Percentiles rank a stretch among this genome's conserved stretches.
Conservation (phyloP, 1,140 invertebrate species). For the Drosophila nikananu region DNA sequence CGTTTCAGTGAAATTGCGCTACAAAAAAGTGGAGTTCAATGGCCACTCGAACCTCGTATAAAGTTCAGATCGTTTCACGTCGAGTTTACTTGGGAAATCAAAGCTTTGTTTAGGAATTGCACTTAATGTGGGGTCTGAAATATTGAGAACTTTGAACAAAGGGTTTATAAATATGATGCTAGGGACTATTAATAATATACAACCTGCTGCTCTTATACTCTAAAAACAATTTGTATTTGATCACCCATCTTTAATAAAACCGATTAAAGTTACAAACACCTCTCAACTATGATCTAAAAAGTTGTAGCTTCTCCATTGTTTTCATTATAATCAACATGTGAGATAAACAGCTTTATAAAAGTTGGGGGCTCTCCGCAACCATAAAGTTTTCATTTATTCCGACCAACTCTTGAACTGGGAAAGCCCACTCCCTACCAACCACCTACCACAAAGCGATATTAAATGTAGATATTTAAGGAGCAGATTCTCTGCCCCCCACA, state of each 20-base stretch:
- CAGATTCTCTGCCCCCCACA: conserved; percentile 4
- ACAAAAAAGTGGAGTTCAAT: conserved; percentile 7
- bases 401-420: not conserved
- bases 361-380: conserved; percentile 6
- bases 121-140: not conserved
- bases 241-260: not conserved
- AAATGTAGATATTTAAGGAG: conserved; percentile 53
- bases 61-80: not conserved
- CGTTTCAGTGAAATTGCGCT: conserved; percentile 1
- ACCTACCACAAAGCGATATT: conserved; percentile 57
- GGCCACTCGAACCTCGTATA: conserved; percentile 12
- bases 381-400: conserved; percentile 8
- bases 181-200: not conserved
- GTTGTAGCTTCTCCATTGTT: not conserved
- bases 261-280: not conserved
- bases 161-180: no score
- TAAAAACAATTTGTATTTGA: not conserved
- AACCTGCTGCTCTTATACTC: not conserved
- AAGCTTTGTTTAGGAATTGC: not conserved
- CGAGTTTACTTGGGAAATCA: conserved; percentile 3
- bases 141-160: not conserved
- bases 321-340: conserved; percentile 7
- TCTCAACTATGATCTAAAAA: not conserved
- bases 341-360: conserved; percentile 1
- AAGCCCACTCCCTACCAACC: not conserved